Percentiles rank a stretch among this genome's conserved stretches.
These are phyloP conservation scores for Phymanthus crucifer DNA, from an alignment of 92 coral and sea anemone genomes.

Conservation along the genomic window DNA sequence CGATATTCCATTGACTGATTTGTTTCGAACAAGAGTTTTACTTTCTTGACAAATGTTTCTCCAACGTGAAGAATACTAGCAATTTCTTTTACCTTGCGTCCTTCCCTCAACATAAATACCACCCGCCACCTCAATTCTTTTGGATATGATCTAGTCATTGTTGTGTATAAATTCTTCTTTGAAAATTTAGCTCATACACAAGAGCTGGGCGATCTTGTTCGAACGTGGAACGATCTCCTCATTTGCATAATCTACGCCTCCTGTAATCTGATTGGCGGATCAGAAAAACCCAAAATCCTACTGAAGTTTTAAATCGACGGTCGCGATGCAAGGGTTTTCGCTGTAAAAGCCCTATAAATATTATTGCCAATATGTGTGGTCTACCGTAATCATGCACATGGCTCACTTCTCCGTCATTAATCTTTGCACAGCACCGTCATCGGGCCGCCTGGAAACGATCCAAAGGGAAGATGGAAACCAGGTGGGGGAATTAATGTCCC, in stretches of 20 bases:
- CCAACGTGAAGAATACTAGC: background rate
- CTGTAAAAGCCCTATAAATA: background rate
- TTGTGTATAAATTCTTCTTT: no score
- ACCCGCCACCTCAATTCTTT: background rate
- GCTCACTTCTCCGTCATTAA: no score
- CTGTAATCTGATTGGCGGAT: background rate
- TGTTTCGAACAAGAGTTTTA: background rate
- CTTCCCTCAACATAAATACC: background rate
- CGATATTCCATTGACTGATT: background rate
- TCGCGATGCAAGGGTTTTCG: background rate
- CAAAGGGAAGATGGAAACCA: constrained; percentile 38
- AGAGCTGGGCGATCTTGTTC: background rate
- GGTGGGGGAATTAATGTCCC: constrained; percentile 46
- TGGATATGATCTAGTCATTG: background rate
- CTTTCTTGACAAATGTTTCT: background rate
- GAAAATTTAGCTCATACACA: background rate
- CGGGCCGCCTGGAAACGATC: constrained; percentile 33
- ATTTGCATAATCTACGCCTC: background rate
- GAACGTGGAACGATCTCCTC: background rate
- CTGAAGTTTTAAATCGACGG: background rate
- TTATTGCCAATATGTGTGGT: no score
- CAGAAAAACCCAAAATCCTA: background rate
- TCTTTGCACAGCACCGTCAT: constrained; percentile 26
- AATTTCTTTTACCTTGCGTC: background rate
- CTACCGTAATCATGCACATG: no score